Evolutionary conservation across 2,888 invertebrate species (phyloP), one percentile per base, ranked within the genome.

Genomic region (Apantesis nais): DNA sequence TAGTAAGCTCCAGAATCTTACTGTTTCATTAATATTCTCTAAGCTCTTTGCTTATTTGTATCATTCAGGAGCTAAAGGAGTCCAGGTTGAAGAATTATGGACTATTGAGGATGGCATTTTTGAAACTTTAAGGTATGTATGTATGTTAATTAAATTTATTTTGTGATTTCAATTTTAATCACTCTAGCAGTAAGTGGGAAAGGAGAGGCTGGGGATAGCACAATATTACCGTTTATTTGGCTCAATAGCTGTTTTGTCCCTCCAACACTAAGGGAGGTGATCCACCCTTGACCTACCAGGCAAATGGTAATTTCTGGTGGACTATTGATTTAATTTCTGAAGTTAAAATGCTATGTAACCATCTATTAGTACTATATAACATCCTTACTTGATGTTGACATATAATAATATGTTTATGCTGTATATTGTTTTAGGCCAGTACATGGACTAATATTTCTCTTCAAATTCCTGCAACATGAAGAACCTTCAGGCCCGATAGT

Each of bases 61-160:
- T 55, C 85, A 29, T 83, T 78, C 85, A 99, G 99, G 99, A 79
- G 98, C 98, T 48, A 97, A 96, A 89, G 99, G 99, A 22, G 97
- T 98, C 0, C 99, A 99, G 93, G 99, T 99, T 0, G 99, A 99
- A 95, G 99, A 99, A 95, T 94, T 99, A 80, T 99, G 99, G 98
- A 97, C 98, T 81, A 96, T 99, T 79, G 99, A 99, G 87, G 97
- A 97, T 72, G 97, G 97, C 62, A 97, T 97, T 63, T 99, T 99
- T 90, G 97, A 98, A 86, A 97, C 97, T 88, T 93, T 99, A 66
- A 98, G 98, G 98, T 98, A 95, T 94, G 93, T 71, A 52, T 65
- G n/a, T n/a, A n/a, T n/a, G n/a, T n/a, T 48, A 22, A 41, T 44
- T 31, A 22, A 12, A 63, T 41, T 41, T 16, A 48, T 48, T 48